phyloP scores from a whole-genome alignment of 2,797 vertebrate genomes.

The Parambassis ranga region DNA sequence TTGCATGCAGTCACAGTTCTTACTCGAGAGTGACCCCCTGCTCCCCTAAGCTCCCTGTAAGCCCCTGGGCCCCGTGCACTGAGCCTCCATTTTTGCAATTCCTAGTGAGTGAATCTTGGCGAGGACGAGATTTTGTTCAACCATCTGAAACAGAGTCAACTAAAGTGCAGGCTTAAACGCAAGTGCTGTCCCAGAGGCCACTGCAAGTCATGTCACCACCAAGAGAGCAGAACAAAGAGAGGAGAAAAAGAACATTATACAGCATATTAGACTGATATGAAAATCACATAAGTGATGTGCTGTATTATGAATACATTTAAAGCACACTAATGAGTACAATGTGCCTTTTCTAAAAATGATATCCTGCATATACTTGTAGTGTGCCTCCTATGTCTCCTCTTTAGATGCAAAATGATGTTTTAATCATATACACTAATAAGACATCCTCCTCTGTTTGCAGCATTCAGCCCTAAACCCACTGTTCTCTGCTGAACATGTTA shows the following conservation, averaged over 20 bases:
- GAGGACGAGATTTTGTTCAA: conserved; percentile 5
- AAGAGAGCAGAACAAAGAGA: not conserved
- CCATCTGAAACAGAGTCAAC: conserved; percentile 30
- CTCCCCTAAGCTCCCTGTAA: conserved; percentile 11
- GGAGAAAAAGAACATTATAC: not conserved
- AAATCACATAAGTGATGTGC: too few relatives aligned
- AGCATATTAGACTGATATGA: not conserved
- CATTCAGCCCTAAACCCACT: too few relatives aligned
- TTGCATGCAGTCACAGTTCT: conserved; percentile 9
- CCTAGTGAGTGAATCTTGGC: conserved; percentile 6
- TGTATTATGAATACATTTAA: not conserved
- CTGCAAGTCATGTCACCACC: conserved; percentile 1
- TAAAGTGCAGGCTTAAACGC: conserved; percentile 27
- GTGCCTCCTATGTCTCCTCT: too few relatives aligned
- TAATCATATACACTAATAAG: too few relatives aligned
- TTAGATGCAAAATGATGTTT: not conserved
- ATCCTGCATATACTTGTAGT: too few relatives aligned
- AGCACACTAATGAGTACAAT: not conserved
- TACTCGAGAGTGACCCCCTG: conserved; percentile 9
- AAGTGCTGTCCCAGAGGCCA: conserved; percentile 11
- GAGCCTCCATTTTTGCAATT: conserved; percentile 23
- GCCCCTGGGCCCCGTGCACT: not conserved
- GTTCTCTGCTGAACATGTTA: too few relatives aligned
- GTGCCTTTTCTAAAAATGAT: not conserved
- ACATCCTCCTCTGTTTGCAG: too few relatives aligned